Evolutionary conservation across 2,888 invertebrate genomes (phyloP).

Genomic region (Cephalotes varians): DNA sequence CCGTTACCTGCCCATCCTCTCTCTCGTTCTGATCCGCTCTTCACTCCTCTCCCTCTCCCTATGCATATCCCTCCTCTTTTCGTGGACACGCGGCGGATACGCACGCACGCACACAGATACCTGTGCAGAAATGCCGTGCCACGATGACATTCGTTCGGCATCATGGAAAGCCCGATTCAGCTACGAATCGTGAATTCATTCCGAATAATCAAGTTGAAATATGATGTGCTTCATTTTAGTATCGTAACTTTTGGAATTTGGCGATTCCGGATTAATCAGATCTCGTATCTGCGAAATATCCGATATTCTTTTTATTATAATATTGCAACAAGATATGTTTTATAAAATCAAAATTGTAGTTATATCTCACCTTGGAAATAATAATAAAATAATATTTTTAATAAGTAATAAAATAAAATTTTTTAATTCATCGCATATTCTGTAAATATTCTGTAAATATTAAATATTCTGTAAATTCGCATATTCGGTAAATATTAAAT

Average conservation of each 20-base stretch:
- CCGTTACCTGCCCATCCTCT: conserved; percentile 52
- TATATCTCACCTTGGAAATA: not conserved
- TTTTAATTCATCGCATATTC: too few species aligned
- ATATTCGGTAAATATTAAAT: not conserved
- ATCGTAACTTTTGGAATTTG: not conserved
- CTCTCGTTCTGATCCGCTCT: conserved; percentile 17
- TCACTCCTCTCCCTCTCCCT: not conserved
- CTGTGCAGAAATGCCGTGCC: conserved; percentile 9
- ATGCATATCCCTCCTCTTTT: conserved; percentile 6
- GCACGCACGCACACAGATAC: not conserved
- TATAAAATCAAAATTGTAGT: not conserved
- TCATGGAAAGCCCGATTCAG: conserved; percentile 70
- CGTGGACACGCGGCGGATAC: conserved; percentile 9
- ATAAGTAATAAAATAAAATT: too few species aligned
- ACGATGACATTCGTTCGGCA: conserved; percentile 54
- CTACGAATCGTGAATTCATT: conserved; percentile 61
- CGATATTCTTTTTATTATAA: not conserved
- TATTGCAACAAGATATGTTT: not conserved
- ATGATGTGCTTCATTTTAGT: not conserved
- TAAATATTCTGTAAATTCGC: too few species aligned
- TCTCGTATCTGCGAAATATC: not conserved
- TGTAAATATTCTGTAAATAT: too few species aligned
- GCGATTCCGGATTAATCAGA: not conserved
- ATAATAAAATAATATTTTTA: too few species aligned
- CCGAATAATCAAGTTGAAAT: conserved; percentile 5